A percentile compares a stretch with the other conserved stretches of the same genome.
These are phyloP conservation scores for Bombycilla garrulus DNA, from an alignment of 2,113 vertebrate genomes.

Conservation along the genomic window DNA sequence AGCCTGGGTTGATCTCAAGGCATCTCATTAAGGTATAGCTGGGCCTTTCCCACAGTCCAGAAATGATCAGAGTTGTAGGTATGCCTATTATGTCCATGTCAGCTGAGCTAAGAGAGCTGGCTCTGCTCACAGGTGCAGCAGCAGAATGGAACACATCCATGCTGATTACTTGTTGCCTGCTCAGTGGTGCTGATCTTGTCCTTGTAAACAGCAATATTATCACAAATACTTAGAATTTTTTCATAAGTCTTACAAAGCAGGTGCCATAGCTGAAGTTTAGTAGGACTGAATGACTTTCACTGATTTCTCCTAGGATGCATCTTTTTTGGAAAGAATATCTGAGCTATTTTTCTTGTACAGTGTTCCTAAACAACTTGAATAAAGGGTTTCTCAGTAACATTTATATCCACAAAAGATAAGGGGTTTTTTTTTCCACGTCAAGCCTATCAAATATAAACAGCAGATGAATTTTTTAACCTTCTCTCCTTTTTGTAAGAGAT, in stretches of 20 bases:
- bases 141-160: neutral
- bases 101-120: neutral
- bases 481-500: neutral
- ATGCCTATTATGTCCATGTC: fast-evolving
- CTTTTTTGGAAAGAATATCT: neutral
- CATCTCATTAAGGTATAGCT: neutral
- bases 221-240: fast-evolving
- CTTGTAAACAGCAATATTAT: neutral
- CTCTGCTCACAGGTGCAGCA: neutral
- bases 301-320: neutral
- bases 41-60: neutral
- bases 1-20: neutral
- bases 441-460: neutral
- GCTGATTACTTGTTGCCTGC: neutral
- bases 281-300: neutral
- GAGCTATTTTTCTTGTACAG: neutral
- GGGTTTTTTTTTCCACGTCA: neutral
- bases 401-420: neutral
- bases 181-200: neutral
- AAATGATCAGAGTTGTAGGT: neutral
- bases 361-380: neutral
- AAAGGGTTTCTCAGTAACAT: neutral
- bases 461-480: neutral
- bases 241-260: neutral
- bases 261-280: neutral